phyloP scores from a whole-genome alignment of 2,113 vertebrate species.

The Apeltes quadracus region DNA sequence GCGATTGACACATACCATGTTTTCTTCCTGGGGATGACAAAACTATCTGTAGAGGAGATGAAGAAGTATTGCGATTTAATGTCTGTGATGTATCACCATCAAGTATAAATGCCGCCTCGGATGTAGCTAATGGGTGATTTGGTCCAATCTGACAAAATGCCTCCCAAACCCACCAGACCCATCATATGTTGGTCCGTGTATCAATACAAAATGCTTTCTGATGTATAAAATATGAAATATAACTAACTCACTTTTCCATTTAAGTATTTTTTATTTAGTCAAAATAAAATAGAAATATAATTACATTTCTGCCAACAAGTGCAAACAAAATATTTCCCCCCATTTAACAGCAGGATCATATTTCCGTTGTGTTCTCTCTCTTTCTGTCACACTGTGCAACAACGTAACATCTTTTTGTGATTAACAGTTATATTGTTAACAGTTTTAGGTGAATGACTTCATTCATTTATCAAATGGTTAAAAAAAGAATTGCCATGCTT shows the following conservation, averaged over 20 bases:
- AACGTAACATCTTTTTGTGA: too few relatives aligned
- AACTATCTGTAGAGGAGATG: conserved; percentile 66
- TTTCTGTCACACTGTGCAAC: too few relatives aligned
- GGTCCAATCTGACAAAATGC: not conserved
- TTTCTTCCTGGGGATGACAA: conserved; percentile 90
- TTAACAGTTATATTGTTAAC: not conserved
- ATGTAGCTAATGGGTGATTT: not conserved
- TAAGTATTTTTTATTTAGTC: too few relatives aligned
- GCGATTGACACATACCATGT: conserved; percentile 82
- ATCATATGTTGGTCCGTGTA: not conserved
- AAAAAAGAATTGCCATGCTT: not conserved
- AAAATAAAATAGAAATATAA: too few relatives aligned
- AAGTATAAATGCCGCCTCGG: not conserved
- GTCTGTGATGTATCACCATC: not conserved
- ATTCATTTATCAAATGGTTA: not conserved
- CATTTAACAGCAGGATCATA: too few relatives aligned
- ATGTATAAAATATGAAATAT: too few relatives aligned
- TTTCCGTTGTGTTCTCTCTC: too few relatives aligned
- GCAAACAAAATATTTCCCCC: too few relatives aligned
- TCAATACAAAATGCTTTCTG: not conserved
- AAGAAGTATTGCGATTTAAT: not conserved
- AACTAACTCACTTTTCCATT: too few relatives aligned
- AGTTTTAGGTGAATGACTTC: not conserved
- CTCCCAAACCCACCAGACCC: not conserved
- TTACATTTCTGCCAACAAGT: too few relatives aligned